Percentiles rank a stretch among this genome's conserved stretches.
These are phyloP conservation scores for Streptopelia turtur DNA, from an alignment of 2,797 vertebrate species.

Conservation along the genomic window DNA sequence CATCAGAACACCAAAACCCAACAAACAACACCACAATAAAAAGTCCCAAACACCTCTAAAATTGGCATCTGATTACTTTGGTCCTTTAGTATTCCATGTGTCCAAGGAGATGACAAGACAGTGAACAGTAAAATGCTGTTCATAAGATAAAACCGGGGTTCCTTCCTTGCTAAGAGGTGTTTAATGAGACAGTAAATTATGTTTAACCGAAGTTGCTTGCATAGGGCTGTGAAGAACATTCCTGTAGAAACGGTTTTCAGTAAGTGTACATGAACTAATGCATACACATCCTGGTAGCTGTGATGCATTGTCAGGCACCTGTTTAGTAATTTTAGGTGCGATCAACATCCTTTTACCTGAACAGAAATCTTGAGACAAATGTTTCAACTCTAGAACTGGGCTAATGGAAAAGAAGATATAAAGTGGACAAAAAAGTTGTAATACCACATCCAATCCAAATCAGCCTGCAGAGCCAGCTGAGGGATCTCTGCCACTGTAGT, in stretches of 20 bases:
- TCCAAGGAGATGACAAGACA: not conserved
- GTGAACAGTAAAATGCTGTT: not conserved
- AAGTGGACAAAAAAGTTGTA: not conserved
- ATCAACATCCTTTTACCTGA: not conserved
- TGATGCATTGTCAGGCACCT: not conserved
- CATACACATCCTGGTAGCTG: not conserved
- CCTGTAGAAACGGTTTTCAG: not conserved
- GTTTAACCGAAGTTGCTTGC: not conserved
- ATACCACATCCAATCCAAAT: not conserved
- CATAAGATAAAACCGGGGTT: not conserved
- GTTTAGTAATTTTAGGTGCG: not conserved
- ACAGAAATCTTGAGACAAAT: not conserved
- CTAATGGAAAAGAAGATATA: not conserved
- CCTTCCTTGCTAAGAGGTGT: not conserved
- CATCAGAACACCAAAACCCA: no score
- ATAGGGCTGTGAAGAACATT: not conserved
- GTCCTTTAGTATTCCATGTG: not conserved
- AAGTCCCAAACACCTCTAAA: accelerated
- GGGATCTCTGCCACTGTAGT: not conserved
- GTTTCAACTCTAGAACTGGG: not conserved
- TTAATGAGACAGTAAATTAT: not conserved
- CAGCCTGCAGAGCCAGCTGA: not conserved
- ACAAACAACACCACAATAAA: no score
- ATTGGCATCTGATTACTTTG: not conserved
- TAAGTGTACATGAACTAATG: not conserved